These are phyloP conservation scores for Magallana ariakensis DNA, from an alignment of 1,140 invertebrate species.

Conservation along the genomic window DNA sequence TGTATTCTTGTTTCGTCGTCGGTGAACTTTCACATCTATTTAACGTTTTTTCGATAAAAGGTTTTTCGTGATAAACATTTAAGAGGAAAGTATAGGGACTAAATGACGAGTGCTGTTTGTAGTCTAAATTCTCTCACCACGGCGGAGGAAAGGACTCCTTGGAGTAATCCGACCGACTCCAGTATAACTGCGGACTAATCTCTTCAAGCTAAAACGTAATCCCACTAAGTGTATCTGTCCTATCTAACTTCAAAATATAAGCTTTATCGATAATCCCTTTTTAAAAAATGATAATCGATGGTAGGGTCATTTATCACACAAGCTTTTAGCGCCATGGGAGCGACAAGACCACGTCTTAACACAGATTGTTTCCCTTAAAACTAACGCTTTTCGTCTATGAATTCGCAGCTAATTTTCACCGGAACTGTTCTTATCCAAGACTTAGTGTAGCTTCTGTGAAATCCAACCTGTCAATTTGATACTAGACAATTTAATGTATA, in stretches of 20 bases:
- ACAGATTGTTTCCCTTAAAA: not conserved
- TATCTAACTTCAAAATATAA: constrained; percentile 37
- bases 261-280: constrained; percentile 23
- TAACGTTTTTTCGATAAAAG: constrained; percentile 5
- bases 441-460: not conserved
- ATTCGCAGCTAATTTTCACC: constrained; percentile 33
- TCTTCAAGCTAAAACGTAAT: constrained; percentile 14
- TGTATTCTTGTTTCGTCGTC: constrained; percentile 21
- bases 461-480: not conserved
- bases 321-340: constrained; percentile 1
- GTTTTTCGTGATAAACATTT: constrained; percentile 35
- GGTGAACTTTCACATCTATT: constrained; percentile 31
- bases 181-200: constrained; percentile 26
- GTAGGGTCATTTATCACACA: constrained; percentile 3
- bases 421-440: constrained; percentile 28
- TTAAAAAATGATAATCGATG: constrained; percentile 37
- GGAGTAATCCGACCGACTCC: not conserved
- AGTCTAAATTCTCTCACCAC: not conserved
- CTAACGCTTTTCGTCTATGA: constrained; percentile 25
- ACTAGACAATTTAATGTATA: not conserved
- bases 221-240: constrained; percentile 30
- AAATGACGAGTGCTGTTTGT: not conserved
- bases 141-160: not conserved
- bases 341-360: constrained; percentile 3
- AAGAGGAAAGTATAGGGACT: not conserved